A percentile compares a stretch with the other conserved stretches of the same genome.
These are phyloP conservation scores for Panopea generosa DNA, from an alignment of 2,888 invertebrate species.

Conservation along the genomic window DNA sequence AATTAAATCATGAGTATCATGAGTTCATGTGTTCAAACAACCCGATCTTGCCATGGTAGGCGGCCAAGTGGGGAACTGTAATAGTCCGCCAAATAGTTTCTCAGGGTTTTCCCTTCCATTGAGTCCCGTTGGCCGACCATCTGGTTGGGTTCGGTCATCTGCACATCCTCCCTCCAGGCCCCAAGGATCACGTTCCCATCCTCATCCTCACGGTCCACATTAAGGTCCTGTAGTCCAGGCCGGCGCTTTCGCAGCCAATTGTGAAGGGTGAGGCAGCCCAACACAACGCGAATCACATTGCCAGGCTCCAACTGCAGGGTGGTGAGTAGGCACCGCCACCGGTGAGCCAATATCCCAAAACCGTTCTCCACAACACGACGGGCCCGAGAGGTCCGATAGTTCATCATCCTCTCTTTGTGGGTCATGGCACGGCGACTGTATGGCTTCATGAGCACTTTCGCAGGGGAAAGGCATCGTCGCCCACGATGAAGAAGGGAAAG, in stretches of 20 bases:
- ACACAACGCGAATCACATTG: slow-evolving; percentile 6
- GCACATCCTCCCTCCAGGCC: slow-evolving; percentile 10
- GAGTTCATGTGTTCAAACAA: slow-evolving; percentile 13
- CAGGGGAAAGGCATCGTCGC: slow-evolving; percentile 6
- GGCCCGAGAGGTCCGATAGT: background rate
- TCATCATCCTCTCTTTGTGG: background rate
- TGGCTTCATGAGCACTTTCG: slow-evolving; percentile 5
- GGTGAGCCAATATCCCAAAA: slow-evolving; percentile 5
- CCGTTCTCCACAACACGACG: slow-evolving; percentile 5
- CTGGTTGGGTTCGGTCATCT: slow-evolving; percentile 1
- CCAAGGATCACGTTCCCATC: slow-evolving; percentile 7
- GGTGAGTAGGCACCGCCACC: slow-evolving; percentile 4
- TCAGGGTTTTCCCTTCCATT: slow-evolving; percentile 4
- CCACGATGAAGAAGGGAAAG: slow-evolving; percentile 1
- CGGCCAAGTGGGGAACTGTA: background rate
- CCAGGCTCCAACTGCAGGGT: slow-evolving; percentile 4
- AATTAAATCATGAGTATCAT: slow-evolving; percentile 9
- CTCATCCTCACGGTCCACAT: slow-evolving; percentile 12
- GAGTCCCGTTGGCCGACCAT: background rate
- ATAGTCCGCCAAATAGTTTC: slow-evolving; percentile 13
- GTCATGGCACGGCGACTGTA: background rate
- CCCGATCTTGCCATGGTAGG: slow-evolving; percentile 7
- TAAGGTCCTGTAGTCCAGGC: slow-evolving; percentile 8
- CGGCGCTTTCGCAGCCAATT: slow-evolving; percentile 5
- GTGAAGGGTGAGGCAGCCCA: slow-evolving; percentile 11